A percentile compares a stretch with the other conserved stretches of the same genome.
phyloP scores from a whole-genome alignment of 2,888 invertebrate species.

The Harmothoe impar region DNA sequence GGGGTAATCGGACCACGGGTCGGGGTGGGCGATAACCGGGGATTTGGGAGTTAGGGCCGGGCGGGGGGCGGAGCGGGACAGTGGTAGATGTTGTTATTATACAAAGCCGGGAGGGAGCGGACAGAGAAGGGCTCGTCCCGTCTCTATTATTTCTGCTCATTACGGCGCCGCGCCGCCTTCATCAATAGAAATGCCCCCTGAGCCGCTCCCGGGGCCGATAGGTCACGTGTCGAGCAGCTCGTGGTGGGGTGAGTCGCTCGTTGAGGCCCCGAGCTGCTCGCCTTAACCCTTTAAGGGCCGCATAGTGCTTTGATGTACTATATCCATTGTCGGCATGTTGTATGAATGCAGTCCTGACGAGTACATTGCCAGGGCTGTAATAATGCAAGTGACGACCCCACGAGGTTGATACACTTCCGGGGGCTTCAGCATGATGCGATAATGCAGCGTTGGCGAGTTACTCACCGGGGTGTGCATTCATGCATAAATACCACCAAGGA shows the following conservation, averaged over 20 bases:
- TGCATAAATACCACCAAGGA: no score
- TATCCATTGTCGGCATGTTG: no score
- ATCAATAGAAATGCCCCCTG: conserved; percentile 27
- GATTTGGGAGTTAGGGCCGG: neutral
- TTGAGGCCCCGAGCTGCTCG: neutral
- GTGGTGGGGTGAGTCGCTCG: neutral
- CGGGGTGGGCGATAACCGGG: neutral
- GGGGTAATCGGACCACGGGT: neutral
- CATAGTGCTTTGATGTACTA: no score
- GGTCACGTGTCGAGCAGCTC: neutral
- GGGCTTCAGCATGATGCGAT: no score
- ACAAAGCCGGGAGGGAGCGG: conserved; percentile 7
- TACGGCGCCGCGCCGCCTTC: conserved; percentile 22
- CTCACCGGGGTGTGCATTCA: no score
- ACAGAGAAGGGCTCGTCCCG: neutral
- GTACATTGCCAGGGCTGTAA: no score
- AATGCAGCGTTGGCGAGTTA: no score
- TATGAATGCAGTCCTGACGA: no score
- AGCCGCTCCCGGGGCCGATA: neutral
- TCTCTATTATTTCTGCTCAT: conserved; percentile 44
- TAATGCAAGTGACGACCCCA: no score
- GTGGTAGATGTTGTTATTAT: conserved; percentile 22
- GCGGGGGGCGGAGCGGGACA: neutral
- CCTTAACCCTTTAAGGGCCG: no score
- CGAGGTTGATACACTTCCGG: no score